Percentiles rank a stretch among this genome's conserved stretches.
Conservation (phyloP, 2,888 invertebrate genomes). For the Odontocerum albicorne region DNA sequence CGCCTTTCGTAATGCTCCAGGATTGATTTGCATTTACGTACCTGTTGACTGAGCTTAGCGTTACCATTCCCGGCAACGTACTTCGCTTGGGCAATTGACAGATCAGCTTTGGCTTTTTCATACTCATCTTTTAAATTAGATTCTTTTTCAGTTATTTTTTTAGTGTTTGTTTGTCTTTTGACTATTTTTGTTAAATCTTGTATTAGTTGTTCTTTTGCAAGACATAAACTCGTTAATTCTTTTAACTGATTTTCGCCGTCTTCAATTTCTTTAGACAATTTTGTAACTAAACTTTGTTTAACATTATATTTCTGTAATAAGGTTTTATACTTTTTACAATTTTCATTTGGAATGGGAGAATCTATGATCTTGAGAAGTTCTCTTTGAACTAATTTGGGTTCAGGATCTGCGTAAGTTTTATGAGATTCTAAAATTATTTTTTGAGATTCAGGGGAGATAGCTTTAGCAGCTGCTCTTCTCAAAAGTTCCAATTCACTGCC, state of each 20-base stretch:
- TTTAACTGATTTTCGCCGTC: constrained; percentile 69
- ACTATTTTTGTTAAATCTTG: constrained; percentile 61
- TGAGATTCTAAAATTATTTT: constrained; percentile 60
- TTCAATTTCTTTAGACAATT: constrained; percentile 62
- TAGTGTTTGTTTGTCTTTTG: constrained; percentile 46
- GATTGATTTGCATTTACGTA: constrained; percentile 46
- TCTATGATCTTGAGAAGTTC: constrained; percentile 58
- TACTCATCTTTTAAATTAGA: constrained; percentile 62
- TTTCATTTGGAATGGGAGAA: constrained; percentile 53
- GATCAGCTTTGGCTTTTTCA: constrained; percentile 58
- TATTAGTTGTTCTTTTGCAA: constrained; percentile 71
- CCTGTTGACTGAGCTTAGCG: constrained; percentile 43
- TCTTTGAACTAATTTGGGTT: constrained; percentile 57
- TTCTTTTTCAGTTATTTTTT: constrained; percentile 60
- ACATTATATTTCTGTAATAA: constrained; percentile 56
- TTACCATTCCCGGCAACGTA: constrained; percentile 63
- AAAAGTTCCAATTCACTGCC: constrained; percentile 61
- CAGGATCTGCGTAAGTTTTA: constrained; percentile 57
- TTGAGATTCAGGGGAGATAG: constrained; percentile 56
- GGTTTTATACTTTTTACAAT: constrained; percentile 57
- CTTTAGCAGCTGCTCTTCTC: constrained; percentile 62
- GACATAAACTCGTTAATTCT: constrained; percentile 68
- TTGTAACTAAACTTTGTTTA: constrained; percentile 53
- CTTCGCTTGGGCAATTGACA: constrained; percentile 58
- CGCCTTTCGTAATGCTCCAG: constrained; percentile 47